These are phyloP conservation scores for Chelon auratus DNA, from an alignment of 2,797 vertebrate species.

Conservation along the genomic window DNA sequence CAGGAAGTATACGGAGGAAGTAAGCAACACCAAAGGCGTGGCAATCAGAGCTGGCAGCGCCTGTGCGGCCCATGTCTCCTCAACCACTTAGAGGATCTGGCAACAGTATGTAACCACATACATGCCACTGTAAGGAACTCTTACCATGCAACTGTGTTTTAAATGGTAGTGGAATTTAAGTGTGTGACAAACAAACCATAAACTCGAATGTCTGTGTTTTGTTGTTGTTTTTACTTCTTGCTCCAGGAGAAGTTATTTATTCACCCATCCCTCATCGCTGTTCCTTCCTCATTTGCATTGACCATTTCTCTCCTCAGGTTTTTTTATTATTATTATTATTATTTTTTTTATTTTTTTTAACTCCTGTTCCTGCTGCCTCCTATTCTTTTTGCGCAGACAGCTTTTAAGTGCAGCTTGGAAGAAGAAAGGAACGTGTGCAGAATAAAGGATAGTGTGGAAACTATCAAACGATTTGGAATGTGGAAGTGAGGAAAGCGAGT, in stretches of 20 bases:
- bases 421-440: conserved; percentile 42
- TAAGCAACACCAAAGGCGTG: conserved; percentile 62
- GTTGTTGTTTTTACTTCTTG: conserved; percentile 22
- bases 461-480: conserved; percentile 58
- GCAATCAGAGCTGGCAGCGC: too few species aligned
- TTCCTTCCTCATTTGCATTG: conserved; percentile 32
- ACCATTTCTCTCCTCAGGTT: conserved; percentile 11
- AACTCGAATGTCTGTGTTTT: conserved; percentile 6
- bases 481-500: conserved; percentile 62
- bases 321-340: too few species aligned
- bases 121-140: conserved; percentile 4
- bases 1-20: conserved; percentile 35
- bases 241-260: conserved; percentile 30
- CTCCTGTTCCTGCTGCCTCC: conserved; percentile 28
- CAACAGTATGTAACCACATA: conserved; percentile 34
- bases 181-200: conserved; percentile 18
- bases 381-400: conserved; percentile 34
- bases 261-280: conserved; percentile 19
- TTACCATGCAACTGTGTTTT: conserved; percentile 30
- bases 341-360: conserved; percentile 1
- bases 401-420: conserved; percentile 42
- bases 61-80: conserved; percentile 66
- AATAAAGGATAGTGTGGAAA: conserved; percentile 60
- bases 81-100: conserved; percentile 52
- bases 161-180: neutral